Conservation (phyloP, 2,888 invertebrate genomes). For the Merodon equestris region DNA sequence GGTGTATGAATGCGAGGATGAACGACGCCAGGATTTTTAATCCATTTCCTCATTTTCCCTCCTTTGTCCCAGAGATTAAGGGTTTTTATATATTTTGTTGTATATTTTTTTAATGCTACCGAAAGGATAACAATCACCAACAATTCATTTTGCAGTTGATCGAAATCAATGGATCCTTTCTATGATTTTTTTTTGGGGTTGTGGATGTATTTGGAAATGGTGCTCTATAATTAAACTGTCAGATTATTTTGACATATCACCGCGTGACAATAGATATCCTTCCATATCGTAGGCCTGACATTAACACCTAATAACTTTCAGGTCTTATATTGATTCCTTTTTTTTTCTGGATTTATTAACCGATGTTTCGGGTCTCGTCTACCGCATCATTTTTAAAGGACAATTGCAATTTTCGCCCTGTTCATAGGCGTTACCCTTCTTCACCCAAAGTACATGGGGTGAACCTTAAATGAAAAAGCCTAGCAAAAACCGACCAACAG, state of each 20-base stretch:
- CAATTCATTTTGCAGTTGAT: conserved; percentile 50
- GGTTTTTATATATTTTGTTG: not conserved
- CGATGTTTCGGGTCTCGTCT: conserved; percentile 18
- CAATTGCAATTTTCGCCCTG: conserved; percentile 24
- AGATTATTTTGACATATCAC: conserved; percentile 77
- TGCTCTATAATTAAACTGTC: conserved; percentile 77
- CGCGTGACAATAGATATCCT: conserved; percentile 68
- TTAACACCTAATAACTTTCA: conserved; percentile 47
- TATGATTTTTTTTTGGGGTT: conserved; percentile 6
- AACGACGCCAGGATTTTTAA: conserved; percentile 51
- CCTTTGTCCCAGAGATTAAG: conserved; percentile 43
- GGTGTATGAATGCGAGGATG: conserved; percentile 32
- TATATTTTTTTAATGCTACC: not conserved
- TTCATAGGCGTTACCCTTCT: conserved; percentile 39
- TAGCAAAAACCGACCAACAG: conserved; percentile 6
- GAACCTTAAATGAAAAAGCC: conserved; percentile 19
- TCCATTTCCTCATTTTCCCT: conserved; percentile 58
- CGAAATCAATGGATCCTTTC: conserved; percentile 45
- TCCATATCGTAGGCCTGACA: conserved; percentile 52
- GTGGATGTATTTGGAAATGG: conserved; percentile 16
- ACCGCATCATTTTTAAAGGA: conserved; percentile 47
- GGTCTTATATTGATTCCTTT: not conserved
- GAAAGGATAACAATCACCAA: conserved; percentile 21
- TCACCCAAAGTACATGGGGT: conserved; percentile 21
- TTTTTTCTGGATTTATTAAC: conserved; percentile 8